phyloP scores from a whole-genome alignment of 1,140 invertebrate species.

The Steinernema khuongi region DNA sequence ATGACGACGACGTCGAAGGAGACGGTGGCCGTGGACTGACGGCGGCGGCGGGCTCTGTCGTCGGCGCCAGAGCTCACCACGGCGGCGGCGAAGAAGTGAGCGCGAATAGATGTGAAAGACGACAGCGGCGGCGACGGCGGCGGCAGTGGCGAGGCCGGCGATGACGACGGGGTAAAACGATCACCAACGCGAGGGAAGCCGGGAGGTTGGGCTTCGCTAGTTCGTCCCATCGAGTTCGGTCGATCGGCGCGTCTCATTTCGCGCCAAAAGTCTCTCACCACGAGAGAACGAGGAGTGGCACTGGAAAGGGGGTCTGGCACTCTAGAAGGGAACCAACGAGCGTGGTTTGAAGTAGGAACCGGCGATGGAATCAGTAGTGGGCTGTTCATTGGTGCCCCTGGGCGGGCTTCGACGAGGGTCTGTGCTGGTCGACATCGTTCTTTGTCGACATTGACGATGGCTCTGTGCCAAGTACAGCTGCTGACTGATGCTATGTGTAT shows the following conservation, averaged over 20 bases:
- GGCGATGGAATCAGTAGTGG: constrained; percentile 8
- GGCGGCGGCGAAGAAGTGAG: background rate
- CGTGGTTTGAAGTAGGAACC: background rate
- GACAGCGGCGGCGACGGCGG: background rate
- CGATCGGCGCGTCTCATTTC: background rate
- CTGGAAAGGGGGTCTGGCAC: background rate
- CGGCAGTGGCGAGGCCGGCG: background rate
- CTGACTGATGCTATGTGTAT: background rate
- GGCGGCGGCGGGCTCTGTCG: background rate
- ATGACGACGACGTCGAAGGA: background rate
- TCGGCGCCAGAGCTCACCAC: background rate
- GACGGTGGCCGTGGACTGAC: background rate
- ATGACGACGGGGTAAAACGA: constrained; percentile 1
- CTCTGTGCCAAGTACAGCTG: constrained; percentile 12
- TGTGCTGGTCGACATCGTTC: constrained; percentile 3
- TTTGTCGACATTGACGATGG: background rate
- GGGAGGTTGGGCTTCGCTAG: constrained; percentile 13
- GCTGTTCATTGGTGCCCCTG: background rate
- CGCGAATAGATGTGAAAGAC: background rate
- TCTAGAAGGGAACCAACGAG: background rate
- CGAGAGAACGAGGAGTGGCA: background rate
- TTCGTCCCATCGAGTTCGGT: background rate
- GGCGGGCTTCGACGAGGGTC: background rate
- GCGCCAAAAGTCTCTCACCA: constrained; percentile 13
- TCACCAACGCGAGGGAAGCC: background rate